Base-by-base conservation (phyloP, 2,113 vertebrate genomes). In the Motacilla alba region DNA sequence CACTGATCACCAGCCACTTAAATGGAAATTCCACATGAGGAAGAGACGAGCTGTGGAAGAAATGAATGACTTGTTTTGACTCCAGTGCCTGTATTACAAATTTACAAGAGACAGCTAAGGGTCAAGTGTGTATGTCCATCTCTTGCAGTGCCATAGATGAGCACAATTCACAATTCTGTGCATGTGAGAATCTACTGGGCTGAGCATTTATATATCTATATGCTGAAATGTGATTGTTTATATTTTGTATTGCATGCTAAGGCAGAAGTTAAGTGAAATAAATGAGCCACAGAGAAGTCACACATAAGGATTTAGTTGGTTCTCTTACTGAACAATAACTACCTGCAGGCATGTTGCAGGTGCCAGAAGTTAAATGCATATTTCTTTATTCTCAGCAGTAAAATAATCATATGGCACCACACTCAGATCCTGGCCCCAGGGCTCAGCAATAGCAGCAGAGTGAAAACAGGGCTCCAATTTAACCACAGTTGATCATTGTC, bases 381-480 rank as follows among this genome's bases (percentile, higher is more conserved):
- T 66, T 87, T 84, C 35, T 87, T 83, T 53, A 17, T 68, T 74
- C 87, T 84, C 30, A 24, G 52, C 66, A 76, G 52, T 39, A 60
- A 89, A 82, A 81, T 26, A 39, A 19, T 68, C 55, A 72, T 21
- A 63, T 12, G 31, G 30, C 55, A 53, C 24, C 63, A 14, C 0
- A 0, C 49, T 79, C 62, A 20, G 35, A 75, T 39, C 44, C 47
- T 33, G 52, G 28, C 56, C 60, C 73, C 1, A 0, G 26, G 31
- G 15, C 41, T 59, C 3, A 0, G 41, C 41, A 33, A 11, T 1
- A 59, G 55, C 28, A 67, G 52, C 50, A 59, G 37, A 60, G 21
- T 7, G 22, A 78, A 55, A 8, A 24, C 7, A 7, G 47, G 39
- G 21, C 52, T 72, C 33, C 0, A 0, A 28, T 30, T 72, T 39